A percentile compares a stretch with the other conserved stretches of the same genome.
Conservation (phyloP, 2,113 vertebrate species). For the Malurus cyaneus region DNA sequence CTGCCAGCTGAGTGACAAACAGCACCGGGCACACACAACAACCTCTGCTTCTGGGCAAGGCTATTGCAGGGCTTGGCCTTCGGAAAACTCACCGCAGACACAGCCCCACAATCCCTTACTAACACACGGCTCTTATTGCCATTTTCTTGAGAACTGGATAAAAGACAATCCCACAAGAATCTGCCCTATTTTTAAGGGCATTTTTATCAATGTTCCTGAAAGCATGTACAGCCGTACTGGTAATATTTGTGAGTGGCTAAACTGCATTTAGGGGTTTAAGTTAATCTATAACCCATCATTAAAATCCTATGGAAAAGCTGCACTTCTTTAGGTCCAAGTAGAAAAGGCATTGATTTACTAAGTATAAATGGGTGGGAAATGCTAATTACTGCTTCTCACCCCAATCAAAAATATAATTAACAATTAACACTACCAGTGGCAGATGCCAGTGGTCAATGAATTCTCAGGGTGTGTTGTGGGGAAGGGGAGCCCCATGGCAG, state of each 20-base stretch:
- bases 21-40: background rate
- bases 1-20: constrained; percentile 54
- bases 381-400: background rate
- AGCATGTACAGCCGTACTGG: background rate
- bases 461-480: background rate
- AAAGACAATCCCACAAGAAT: background rate
- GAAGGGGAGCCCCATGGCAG: background rate
- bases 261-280: background rate
- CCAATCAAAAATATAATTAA: background rate
- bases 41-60: background rate
- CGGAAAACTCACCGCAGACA: background rate
- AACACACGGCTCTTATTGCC: background rate
- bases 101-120: background rate
- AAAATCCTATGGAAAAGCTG: background rate
- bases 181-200: background rate
- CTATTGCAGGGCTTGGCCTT: background rate
- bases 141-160: background rate
- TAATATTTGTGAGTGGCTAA: background rate
- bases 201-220: background rate
- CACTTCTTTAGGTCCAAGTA: background rate
- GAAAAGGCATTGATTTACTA: background rate
- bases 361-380: background rate
- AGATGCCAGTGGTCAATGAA: background rate
- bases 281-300: background rate
- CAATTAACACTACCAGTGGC: background rate